phyloP scores from a whole-genome alignment of 2,113 vertebrate genomes.

The Engystomops pustulosus region DNA sequence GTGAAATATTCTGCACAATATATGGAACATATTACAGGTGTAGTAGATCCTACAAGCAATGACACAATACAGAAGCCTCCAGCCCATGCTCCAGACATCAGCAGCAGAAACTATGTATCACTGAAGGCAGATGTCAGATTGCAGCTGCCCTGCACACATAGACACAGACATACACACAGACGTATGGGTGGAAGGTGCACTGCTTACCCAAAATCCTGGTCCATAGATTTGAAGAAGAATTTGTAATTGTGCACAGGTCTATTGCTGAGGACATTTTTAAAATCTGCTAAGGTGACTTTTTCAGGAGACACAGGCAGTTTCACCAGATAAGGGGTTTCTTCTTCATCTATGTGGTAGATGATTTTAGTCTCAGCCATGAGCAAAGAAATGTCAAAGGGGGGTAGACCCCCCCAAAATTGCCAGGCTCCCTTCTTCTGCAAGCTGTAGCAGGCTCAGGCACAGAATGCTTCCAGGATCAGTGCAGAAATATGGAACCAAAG shows the following conservation, averaged over 20 bases:
- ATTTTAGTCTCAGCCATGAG: constrained; percentile 98
- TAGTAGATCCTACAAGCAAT: background rate
- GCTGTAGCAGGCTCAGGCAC: constrained; percentile 53
- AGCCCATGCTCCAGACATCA: background rate
- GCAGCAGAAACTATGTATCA: background rate
- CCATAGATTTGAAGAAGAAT: constrained; percentile 99
- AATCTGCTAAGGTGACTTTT: constrained; percentile 94
- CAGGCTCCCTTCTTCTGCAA: constrained; percentile 25
- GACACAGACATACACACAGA: background rate
- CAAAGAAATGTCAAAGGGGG: constrained; percentile 59
- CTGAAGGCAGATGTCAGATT: constrained; percentile 30
- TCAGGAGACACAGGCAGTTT: constrained; percentile 92
- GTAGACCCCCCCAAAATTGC: constrained; percentile 51
- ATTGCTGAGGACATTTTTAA: constrained; percentile 97
- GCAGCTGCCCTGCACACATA: constrained; percentile 26
- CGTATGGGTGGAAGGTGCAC: constrained; percentile 20
- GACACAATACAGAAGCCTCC: background rate
- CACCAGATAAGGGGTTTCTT: constrained; percentile 97
- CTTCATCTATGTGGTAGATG: constrained; percentile 97
- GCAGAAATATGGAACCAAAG: constrained; percentile 69
- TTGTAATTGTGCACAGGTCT: constrained; percentile 93
- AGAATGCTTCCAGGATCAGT: constrained; percentile 48
- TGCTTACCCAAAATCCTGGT: constrained; percentile 97
- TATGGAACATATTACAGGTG: no score
- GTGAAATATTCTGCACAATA: no score